A percentile compares a stretch with the other conserved stretches of the same genome.
Evolutionary conservation across 2,113 vertebrate genomes (phyloP).

Genomic region (Thinocorus orbignyianus): DNA sequence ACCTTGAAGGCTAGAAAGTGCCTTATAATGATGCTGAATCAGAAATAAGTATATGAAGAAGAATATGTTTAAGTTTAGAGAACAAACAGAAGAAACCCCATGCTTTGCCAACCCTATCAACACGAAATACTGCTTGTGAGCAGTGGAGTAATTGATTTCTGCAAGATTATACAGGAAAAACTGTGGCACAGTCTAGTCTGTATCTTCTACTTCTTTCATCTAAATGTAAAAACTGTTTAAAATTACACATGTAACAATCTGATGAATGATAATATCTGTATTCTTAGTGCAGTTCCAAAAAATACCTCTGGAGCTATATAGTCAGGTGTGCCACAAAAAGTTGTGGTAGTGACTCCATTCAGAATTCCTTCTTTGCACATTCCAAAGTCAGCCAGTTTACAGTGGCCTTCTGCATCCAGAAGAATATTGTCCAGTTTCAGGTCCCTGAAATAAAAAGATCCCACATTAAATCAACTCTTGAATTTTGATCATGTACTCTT

Average conservation of each 20-base stretch:
- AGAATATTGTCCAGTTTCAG: constrained; percentile 99
- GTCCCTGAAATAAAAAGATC: constrained; percentile 80
- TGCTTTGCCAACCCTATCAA: not conserved
- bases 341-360: constrained; percentile 95
- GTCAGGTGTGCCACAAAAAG: constrained; percentile 98
- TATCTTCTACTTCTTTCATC: not conserved
- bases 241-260: not conserved
- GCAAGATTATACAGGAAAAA: not conserved
- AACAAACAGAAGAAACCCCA: not conserved
- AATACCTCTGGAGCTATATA: constrained; percentile 97
- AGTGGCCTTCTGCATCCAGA: constrained; percentile 97
- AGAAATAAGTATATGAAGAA: not conserved
- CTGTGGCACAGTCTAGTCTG: not conserved
- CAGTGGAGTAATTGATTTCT: not conserved
- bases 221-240: not conserved
- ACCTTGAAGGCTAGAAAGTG: not conserved
- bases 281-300: not conserved
- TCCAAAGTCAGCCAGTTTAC: constrained; percentile 97
- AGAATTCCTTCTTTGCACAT: constrained; percentile 99
- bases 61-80: not conserved
- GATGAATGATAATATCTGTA: not conserved
- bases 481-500: not conserved
- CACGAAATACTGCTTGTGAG: not conserved
- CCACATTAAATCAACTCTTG: not conserved
- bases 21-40: not conserved